Conservation (phyloP, 2,888 invertebrate species). For the Pandemis heparana region DNA sequence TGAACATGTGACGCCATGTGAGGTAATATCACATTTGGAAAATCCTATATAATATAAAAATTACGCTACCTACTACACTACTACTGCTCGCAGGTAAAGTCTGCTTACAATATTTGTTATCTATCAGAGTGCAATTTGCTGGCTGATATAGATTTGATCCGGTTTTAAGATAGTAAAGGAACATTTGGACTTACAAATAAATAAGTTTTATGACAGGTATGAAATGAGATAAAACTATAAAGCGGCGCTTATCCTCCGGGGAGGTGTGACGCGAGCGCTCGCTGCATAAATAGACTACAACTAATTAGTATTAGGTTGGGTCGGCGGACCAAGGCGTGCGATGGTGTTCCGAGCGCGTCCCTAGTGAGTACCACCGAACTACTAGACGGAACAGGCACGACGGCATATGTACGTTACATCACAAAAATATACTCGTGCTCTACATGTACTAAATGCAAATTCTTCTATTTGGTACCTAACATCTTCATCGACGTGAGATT, state of each 20-base stretch:
- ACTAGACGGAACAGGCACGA: constrained; percentile 76
- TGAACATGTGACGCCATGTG: constrained; percentile 58
- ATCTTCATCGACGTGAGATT: constrained; percentile 67
- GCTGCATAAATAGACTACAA: constrained; percentile 36
- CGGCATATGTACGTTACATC: constrained; percentile 59
- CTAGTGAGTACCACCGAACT: constrained; percentile 54
- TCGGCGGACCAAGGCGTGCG: constrained; percentile 44
- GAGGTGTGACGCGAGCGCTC: constrained; percentile 32
- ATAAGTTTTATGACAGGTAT: constrained; percentile 13
- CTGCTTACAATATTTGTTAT: constrained; percentile 21
- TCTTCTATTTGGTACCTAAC: constrained; percentile 74
- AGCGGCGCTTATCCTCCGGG: background rate
- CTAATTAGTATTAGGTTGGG: constrained; percentile 37
- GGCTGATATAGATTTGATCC: constrained; percentile 31
- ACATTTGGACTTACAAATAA: constrained; percentile 27
- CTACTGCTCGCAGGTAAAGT: constrained; percentile 57
- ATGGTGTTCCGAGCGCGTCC: constrained; percentile 55
- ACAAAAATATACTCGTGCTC: constrained; percentile 54
- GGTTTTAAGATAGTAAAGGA: constrained; percentile 24
- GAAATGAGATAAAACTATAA: constrained; percentile 20
- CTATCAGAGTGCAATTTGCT: constrained; percentile 19
- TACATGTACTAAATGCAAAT: constrained; percentile 78
- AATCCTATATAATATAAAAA: constrained; percentile 63
- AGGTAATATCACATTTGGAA: constrained; percentile 73
- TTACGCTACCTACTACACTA: constrained; percentile 63